phyloP scores from a whole-genome alignment of 2,113 vertebrate genomes.

The Engystomops pustulosus region DNA sequence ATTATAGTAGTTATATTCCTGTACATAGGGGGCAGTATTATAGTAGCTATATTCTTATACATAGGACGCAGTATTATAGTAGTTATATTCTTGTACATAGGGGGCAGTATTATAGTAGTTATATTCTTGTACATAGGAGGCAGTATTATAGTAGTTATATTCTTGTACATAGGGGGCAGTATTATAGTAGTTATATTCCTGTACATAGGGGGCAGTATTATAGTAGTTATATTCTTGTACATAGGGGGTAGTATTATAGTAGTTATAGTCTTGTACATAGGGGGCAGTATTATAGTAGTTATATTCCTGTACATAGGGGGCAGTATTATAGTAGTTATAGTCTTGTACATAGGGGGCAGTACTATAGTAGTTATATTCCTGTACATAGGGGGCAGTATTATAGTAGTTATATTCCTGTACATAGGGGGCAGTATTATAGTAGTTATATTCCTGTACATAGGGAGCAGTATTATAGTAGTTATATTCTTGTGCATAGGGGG shows the following conservation, averaged over 20 bases:
- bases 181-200: slow-evolving; percentile 18
- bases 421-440: slow-evolving; percentile 11
- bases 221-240: slow-evolving; percentile 17
- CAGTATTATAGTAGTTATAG: slow-evolving; percentile 28
- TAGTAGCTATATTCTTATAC: slow-evolving; percentile 1
- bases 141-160: slow-evolving; percentile 9
- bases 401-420: slow-evolving; percentile 9
- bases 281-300: slow-evolving; percentile 8
- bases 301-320: slow-evolving; percentile 10
- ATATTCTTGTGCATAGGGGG: neutral
- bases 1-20: too few relatives aligned
- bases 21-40: neutral
- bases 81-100: slow-evolving; percentile 4
- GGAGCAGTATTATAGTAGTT: too few relatives aligned
- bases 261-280: slow-evolving; percentile 7
- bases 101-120: neutral
- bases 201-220: slow-evolving; percentile 6
- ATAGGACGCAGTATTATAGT: slow-evolving; percentile 12
- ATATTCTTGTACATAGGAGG: neutral
- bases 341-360: slow-evolving; percentile 6
- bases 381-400: slow-evolving; percentile 3
- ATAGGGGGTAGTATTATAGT: slow-evolving; percentile 15
- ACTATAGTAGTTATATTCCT: slow-evolving; percentile 6
- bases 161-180: neutral
- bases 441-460: slow-evolving; percentile 1